Evolutionary conservation across 2,888 invertebrate genomes (phyloP).

Genomic region (Eupithecia inturbata): DNA sequence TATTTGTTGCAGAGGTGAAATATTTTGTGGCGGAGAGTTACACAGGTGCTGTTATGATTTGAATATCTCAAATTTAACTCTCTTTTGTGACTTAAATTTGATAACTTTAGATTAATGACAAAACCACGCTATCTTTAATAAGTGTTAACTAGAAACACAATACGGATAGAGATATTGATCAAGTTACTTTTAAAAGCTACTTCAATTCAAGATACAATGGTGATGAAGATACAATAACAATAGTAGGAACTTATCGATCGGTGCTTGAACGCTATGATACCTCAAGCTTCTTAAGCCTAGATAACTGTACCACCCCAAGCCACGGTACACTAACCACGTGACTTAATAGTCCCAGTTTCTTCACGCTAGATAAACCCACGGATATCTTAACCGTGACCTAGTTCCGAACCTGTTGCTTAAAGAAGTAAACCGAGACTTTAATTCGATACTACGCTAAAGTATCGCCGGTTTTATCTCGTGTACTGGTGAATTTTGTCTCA

Average conservation of each 20-base stretch:
- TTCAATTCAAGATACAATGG: neutral
- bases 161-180: neutral
- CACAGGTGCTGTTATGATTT: neutral
- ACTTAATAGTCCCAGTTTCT: slow-evolving; percentile 33
- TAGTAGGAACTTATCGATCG: neutral
- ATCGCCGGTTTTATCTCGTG: slow-evolving; percentile 49
- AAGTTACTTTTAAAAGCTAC: neutral
- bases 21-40: neutral
- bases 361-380: slow-evolving; percentile 41
- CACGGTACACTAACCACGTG: slow-evolving; percentile 20
- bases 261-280: neutral
- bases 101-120: neutral
- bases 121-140: neutral
- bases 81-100: neutral
- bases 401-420: slow-evolving; percentile 75
- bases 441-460: slow-evolving; percentile 65
- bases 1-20: slow-evolving; percentile 22
- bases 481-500: slow-evolving; percentile 31
- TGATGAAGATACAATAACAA: neutral
- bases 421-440: slow-evolving; percentile 58
- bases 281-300: neutral
- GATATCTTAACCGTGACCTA: slow-evolving; percentile 46
- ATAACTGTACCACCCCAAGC: neutral
- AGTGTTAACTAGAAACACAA: neutral
- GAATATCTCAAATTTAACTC: neutral